Base-by-base conservation (phyloP, 2,113 vertebrate genomes). In the Perccottus glenii region DNA sequence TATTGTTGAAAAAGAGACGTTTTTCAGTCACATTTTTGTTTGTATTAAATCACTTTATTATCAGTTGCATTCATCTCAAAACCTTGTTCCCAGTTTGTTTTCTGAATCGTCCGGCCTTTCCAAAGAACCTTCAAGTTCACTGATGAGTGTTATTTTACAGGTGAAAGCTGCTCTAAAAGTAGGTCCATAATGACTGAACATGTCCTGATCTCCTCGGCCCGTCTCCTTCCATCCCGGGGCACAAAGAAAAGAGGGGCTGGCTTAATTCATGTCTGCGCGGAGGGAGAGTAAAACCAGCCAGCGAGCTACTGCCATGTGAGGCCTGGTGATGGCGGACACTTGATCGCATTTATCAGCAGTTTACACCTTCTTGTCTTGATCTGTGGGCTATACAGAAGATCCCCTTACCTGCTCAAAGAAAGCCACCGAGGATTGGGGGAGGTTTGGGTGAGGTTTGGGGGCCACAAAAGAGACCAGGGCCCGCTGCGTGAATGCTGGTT, bases 361-460 rank as follows among this genome's bases (percentile, higher is more conserved):
- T 97, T 95, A 95, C 95, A 96, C 94, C 85, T 95, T 95, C 94
- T 95, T 94, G 87, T 94, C 94, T 94, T 94, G 92, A 95, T 93
- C 94, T 95, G 91, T 91, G 90, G 90, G 90, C 92, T 92, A 74
- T 91, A 94, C 92, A 88, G 72, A 83, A 94, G 96, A 96, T 98
- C 94, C 85, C 85, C 91, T 97, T 96, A 92, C 94, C 91, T 90
- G 87, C 92, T 92, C 91, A 94, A 94, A 93, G 92, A 94, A 95
- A 92, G 92, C 63, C 48, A 55, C 73, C 61, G 62, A 64, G 78
- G 80, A 58, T 19, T 67, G 49, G 68, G 92, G 60, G 73, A 4
- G 49, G 59, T 14, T 46, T 55, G 67, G 63, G 53, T 40, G 69
- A 68, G 78, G 70, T 80, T 80, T 67, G 82, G 85, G 78, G 90